Base-by-base conservation (phyloP, 2,113 vertebrate species). In the Anseranas semipalmata region DNA sequence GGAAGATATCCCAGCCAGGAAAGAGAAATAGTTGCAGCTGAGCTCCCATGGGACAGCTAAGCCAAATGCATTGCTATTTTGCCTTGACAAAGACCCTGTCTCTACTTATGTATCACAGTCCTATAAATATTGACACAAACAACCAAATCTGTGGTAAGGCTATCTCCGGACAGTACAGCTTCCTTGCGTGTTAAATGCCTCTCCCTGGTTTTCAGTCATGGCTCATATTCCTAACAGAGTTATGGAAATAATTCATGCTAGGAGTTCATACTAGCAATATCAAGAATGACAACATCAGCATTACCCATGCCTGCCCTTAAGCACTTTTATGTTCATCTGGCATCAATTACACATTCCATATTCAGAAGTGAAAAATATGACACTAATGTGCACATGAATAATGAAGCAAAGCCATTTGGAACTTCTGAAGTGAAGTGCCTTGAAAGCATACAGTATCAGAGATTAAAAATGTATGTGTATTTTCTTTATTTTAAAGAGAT, bases 361-460 rank as follows among this genome's bases (percentile, higher is more conserved):
- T 91, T 76, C 84, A 89, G 84, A 94, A 91, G 32, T 76, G 77
- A 92, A 96, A 92, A 89, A 65, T 32, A 72, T 30, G 15, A 70
- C 74, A 91, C 66, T 95, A 89, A 87, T 70, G 71, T 71, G 62
- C 58, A 70, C 62, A 94, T 95, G 73, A 96, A 95, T 95, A 92
- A 97, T 89, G 66, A 87, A 96, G 37, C 7, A 94, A 79, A 91
- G 30, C 79, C 88, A 74, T 11, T 60, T 67, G 72, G 28, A 89
- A 93, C 71, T 92, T 86, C 32, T 67, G 28, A 53, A 89, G 48
- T 74, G n/a, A 58, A 58, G 32, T 89, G 92, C 18, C 73, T 86
- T 82, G 77, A 89, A 95, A 93, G 76, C 73, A 76, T 15, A 30
- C 10, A 65, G 53, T 33, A 79, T 35, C 39, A 84, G 55, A 68